Evolutionary conservation across 2,888 invertebrate genomes (phyloP), one percentile per base, ranked within the genome.

Genomic region (Philopedon plagiatum): DNA sequence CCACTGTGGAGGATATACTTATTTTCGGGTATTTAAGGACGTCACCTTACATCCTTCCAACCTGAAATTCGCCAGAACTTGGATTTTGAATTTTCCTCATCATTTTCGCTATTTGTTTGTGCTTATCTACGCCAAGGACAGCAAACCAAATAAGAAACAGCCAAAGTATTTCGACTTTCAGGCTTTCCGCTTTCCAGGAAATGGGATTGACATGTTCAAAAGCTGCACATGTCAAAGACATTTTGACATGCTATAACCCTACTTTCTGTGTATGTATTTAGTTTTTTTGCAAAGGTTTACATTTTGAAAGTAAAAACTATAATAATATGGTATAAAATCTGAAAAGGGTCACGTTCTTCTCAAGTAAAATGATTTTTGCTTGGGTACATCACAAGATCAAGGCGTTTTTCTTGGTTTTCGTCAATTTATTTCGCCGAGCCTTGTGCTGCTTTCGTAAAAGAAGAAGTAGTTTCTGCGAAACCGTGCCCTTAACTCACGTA

Each of bases 381-480:
- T 63, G 75, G 29, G 29, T 80, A 37, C 56, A 76, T 18, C 75
- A 74, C 62, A 88, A 90, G 79, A 77, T 91, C 0, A 90, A 90
- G 83, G 85, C 88, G 54, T 81, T 90, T 41, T 76, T 90, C 41
- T 81, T 91, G 39, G 79, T 88, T 70, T 80, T 91, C 29, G 78
- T 90, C 23, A 88, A 88, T 37, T 79, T 88, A 26, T 87, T 90
- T 73, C 86, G 89, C 64, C 86, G 90, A 23, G 90, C 90, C 1
- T 82, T 91, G 78, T 91, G 91, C 78, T 91, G 91, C 78, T 88
- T 91, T 74, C 85, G 87, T 64, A 85, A 90, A 70, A 82, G 88
- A 73, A 86, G 88, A 78, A 84, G 86, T 63, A 87, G 86, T 8
- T 86, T 86, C n/a, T 86, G 86, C 71, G 89, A 89, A 72, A 86